phyloP scores from a whole-genome alignment of 2,888 invertebrate genomes.

The Drosophila nigritarsus region DNA sequence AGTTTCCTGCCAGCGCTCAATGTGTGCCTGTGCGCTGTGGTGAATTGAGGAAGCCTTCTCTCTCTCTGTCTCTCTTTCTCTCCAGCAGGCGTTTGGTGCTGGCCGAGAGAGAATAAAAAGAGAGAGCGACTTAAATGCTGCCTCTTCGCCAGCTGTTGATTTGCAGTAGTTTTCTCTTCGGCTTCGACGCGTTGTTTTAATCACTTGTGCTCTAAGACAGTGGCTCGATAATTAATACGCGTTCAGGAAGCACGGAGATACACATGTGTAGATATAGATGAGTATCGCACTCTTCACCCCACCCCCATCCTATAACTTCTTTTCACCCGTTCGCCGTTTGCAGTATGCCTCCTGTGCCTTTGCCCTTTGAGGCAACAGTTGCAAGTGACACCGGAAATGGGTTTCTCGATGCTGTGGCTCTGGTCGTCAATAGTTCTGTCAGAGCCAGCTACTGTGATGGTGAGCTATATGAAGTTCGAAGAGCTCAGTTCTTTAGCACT shows the following conservation, averaged over 20 bases:
- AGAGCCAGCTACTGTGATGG: constrained; percentile 15
- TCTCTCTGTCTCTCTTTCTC: not conserved
- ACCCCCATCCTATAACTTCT: not conserved
- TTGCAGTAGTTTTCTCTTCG: constrained; percentile 26
- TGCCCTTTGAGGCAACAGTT: constrained; percentile 23
- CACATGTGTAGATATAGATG: constrained; percentile 1
- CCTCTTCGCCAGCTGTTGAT: constrained; percentile 58
- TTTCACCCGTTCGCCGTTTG: not conserved
- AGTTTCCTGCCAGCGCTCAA: constrained; percentile 24
- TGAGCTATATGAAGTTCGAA: not conserved
- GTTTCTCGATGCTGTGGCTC: constrained; percentile 24
- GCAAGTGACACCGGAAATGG: constrained; percentile 51
- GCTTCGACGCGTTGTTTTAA: constrained; percentile 25
- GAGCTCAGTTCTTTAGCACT: not conserved
- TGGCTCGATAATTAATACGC: constrained; percentile 50
- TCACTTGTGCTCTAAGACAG: constrained; percentile 28
- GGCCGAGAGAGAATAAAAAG: not conserved
- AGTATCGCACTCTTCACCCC: not conserved
- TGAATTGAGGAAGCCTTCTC: constrained; percentile 24
- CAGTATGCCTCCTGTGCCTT: constrained; percentile 3
- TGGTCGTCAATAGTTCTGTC: constrained; percentile 26
- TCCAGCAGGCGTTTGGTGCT: not conserved
- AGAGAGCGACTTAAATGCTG: constrained; percentile 17
- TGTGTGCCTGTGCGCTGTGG: constrained; percentile 31
- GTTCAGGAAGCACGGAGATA: constrained; percentile 4